Conservation (phyloP, 1,140 invertebrate genomes). For the Diabrotica undecimpunctata region DNA sequence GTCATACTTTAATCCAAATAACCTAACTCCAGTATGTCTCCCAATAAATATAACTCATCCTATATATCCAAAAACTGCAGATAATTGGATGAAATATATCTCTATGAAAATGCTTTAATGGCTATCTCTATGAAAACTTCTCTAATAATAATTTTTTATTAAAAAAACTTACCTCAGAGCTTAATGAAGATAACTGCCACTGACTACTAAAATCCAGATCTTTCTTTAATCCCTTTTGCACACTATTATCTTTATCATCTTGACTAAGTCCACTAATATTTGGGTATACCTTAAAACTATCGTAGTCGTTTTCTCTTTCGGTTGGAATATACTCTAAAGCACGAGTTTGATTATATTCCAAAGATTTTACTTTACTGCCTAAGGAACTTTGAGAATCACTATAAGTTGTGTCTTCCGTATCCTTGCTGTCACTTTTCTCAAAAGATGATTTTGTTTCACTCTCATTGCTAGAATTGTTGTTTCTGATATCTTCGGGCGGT, state of each 20-base stretch:
- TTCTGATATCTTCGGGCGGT: slow-evolving; percentile 7
- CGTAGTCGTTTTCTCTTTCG: not conserved
- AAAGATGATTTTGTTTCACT: not conserved
- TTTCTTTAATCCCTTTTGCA: not conserved
- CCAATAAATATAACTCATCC: no score
- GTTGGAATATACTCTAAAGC: not conserved
- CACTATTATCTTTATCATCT: not conserved
- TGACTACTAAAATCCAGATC: not conserved
- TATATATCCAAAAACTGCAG: no score
- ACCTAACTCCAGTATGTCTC: no score
- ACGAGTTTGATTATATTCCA: not conserved
- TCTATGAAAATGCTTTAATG: no score
- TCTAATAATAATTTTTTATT: no score
- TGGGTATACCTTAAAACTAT: not conserved
- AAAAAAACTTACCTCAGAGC: slow-evolving; percentile 3
- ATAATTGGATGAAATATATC: no score
- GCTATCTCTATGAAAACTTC: no score
- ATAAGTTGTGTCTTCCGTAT: not conserved
- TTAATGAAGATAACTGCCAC: slow-evolving; percentile 3
- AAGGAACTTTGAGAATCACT: no score
- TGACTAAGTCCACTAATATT: not conserved
- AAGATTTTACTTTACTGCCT: slow-evolving; percentile 5
- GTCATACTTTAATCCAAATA: no score
- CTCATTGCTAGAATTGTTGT: not conserved
- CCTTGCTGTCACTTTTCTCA: not conserved